Conservation (phyloP, 2,113 vertebrate genomes). For the Tichodroma muraria region DNA sequence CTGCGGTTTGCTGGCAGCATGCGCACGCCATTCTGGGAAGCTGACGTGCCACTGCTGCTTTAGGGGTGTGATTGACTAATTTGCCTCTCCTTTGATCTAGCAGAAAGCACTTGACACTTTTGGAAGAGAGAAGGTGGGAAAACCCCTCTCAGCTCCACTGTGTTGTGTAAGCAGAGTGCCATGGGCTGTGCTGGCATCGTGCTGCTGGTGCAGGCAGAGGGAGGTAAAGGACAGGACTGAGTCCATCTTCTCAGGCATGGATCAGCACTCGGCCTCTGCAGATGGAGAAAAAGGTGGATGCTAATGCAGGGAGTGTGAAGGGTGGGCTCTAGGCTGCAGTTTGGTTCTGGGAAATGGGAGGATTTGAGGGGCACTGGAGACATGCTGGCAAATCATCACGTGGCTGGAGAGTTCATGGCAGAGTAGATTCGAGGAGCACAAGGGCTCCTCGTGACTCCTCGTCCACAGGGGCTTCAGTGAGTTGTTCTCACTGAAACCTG, state of each 20-base stretch:
- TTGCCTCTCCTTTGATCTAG: background rate
- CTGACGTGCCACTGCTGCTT: background rate
- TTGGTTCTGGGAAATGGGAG: background rate
- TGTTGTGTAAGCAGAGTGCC: background rate
- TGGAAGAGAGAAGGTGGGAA: background rate
- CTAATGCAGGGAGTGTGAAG: background rate
- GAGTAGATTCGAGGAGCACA: background rate
- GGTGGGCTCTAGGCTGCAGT: background rate
- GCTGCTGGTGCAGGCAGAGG: background rate
- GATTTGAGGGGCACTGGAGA: background rate
- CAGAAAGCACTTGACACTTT: background rate
- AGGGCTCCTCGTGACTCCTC: too few relatives aligned
- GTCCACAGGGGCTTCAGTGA: too few relatives aligned
- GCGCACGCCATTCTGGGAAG: background rate
- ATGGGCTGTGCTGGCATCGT: background rate
- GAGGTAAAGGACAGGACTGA: background rate
- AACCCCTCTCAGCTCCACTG: background rate
- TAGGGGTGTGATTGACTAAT: background rate
- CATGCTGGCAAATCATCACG: fast-evolving
- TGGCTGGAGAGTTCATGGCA: background rate
- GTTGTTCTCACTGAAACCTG: background rate
- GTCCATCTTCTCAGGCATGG: fast-evolving
- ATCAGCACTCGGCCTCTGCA: background rate
- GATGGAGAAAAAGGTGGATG: background rate
- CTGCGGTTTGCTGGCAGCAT: background rate